phyloP scores from a whole-genome alignment of 2,113 vertebrate species.

The Aptenodytes forsteri region DNA sequence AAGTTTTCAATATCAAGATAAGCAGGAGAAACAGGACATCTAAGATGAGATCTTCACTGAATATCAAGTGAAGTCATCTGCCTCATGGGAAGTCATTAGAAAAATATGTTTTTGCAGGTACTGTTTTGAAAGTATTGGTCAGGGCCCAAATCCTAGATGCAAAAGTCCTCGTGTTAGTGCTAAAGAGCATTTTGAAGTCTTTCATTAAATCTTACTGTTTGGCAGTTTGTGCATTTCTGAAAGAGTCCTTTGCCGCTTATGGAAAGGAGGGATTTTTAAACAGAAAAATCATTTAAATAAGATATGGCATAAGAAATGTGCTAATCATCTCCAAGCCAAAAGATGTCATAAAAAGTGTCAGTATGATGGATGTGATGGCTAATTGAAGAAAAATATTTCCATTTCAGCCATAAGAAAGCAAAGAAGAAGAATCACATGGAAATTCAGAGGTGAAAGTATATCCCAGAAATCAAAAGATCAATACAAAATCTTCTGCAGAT shows the following conservation, averaged over 20 bases:
- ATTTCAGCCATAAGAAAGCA: not conserved
- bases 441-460: not conserved
- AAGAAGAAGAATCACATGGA: not conserved
- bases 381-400: slow-evolving; percentile 5
- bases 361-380: not conserved
- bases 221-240: not conserved
- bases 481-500: not conserved
- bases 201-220: not conserved
- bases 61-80: not conserved
- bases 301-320: not conserved
- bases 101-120: not conserved
- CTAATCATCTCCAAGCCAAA: not conserved
- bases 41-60: not conserved
- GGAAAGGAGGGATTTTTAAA: not conserved
- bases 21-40: not conserved
- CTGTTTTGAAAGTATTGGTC: not conserved
- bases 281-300: not conserved
- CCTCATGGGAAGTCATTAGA: not conserved
- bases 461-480: not conserved
- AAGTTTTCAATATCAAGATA: not conserved
- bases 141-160: not conserved
- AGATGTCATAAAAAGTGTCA: not conserved
- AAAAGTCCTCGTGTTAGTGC: not conserved
- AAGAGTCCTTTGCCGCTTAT: not conserved
- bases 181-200: not conserved